Percentiles rank a stretch among this genome's conserved stretches.
phyloP scores from a whole-genome alignment of 1,140 invertebrate species.

The Tetranychus urticae region DNA sequence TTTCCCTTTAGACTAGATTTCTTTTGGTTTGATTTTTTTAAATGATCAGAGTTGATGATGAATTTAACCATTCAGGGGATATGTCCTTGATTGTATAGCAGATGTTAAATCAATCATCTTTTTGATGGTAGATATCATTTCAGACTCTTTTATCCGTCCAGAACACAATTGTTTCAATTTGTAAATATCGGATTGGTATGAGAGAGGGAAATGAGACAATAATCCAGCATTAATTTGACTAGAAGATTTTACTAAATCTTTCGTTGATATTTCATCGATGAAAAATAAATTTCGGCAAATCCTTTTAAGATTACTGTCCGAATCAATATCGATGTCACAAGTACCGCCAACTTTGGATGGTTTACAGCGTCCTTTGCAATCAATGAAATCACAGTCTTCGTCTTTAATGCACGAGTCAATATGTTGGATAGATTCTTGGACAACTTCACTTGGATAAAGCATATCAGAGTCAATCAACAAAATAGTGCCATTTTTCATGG shows the following conservation, averaged over 20 bases:
- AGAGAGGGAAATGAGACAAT: not conserved
- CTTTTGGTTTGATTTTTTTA: too few species aligned
- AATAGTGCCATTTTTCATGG: not conserved
- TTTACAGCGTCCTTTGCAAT: slow-evolving; percentile 6
- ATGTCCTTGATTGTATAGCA: too few species aligned
- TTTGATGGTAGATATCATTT: too few species aligned
- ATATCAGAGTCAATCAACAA: slow-evolving; percentile 7
- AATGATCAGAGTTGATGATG: too few species aligned
- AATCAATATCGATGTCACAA: not conserved
- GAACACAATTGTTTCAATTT: too few species aligned
- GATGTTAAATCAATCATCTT: too few species aligned
- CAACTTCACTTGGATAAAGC: slow-evolving; percentile 3
- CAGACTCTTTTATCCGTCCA: too few species aligned
- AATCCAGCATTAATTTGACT: not conserved
- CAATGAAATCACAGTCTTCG: slow-evolving; percentile 9
- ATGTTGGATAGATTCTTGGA: not conserved
- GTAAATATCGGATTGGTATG: too few species aligned
- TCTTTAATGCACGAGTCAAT: not conserved
- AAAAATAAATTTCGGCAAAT: slow-evolving; percentile 9
- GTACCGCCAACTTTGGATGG: not conserved
- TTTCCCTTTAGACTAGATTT: too few species aligned
- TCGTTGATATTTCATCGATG: not conserved
- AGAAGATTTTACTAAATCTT: not conserved
- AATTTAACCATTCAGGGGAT: too few species aligned
- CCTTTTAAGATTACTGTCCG: slow-evolving; percentile 5